Conservation (phyloP, 2,888 invertebrate genomes). For the Dryococelus australis region DNA sequence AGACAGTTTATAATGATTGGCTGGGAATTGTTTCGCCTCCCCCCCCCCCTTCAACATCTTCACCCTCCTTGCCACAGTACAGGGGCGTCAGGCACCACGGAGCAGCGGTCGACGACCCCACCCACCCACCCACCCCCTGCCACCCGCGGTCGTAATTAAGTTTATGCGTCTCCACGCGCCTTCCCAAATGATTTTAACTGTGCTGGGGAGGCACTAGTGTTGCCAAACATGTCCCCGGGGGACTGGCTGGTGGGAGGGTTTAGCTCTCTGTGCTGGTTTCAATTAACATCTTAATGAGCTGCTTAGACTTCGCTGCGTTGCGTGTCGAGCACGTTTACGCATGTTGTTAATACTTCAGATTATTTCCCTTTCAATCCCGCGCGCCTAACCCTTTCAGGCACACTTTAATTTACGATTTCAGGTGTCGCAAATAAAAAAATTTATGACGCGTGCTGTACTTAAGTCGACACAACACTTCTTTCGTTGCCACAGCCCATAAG, state of each 20-base stretch:
- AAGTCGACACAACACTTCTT: no score
- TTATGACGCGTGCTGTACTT: no score
- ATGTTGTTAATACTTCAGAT: no score
- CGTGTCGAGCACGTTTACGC: neutral
- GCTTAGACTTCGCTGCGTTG: neutral
- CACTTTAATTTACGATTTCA: no score
- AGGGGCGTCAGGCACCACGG: no score
- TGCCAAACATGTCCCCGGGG: neutral
- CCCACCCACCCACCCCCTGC: neutral
- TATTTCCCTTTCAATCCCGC: no score
- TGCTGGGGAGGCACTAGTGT: neutral
- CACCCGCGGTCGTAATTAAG: neutral
- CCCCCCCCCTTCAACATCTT: neutral
- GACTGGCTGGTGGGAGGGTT: no score
- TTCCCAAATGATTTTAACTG: neutral
- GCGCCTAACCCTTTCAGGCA: no score
- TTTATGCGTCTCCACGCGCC: neutral
- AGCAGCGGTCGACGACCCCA: neutral
- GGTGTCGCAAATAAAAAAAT: no score
- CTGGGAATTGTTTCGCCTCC: neutral
- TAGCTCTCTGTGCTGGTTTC: neutral
- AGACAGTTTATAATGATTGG: slow-evolving; percentile 16
- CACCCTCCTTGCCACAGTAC: no score
- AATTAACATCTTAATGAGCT: neutral
- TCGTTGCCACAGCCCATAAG: no score